Base-by-base conservation (phyloP, 2,888 invertebrate species). In the Mythimna albipuncta region DNA sequence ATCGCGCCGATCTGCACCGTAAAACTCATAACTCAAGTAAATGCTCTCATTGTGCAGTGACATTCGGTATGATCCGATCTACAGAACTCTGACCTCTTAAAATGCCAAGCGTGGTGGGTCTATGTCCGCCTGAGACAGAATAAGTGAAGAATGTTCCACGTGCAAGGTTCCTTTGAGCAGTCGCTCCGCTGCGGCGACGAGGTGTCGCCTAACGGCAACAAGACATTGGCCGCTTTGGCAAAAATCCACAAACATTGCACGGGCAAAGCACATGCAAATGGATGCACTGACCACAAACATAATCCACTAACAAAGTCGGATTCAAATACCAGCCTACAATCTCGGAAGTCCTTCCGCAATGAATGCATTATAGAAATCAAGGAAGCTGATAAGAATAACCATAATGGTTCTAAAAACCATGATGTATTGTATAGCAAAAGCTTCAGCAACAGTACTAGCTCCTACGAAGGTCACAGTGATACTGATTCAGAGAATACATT, bases 181-280 rank as follows among this genome's bases (percentile, higher is more conserved):
- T 97, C 97, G 72, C 92, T 97, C 81, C 95, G 97, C 72, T 94
- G 96, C 80, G 96, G 96, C 70, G 95, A 95, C 85, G 95, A 96
- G 70, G 82, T 93, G 81, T 95, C 95, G 69, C 95, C 96, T 35
- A 95, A 88, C 79, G 94, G 95, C 32, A 96, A 96, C 69, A 97
- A 96, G 85, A 96, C 94, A 32, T 94, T 96, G 75, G 96, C 96
- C 72, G 96, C 96, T 66, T 92, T 97, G 78, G 96, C 96, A 84
- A 97, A 97, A 88, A 97, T 97, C 75, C 98, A 98, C 91, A 97
- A 97, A 87, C 97, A 97, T 69, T 98, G 98, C 91, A 97, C 97
- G 50, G 98, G 98, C 47, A 97, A 97, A 88, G 97, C 98, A 1
- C 98, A 98, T 90, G 98, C 98, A 16, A 97, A 97, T 84, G 98